Evolutionary conservation across 2,888 invertebrate genomes (phyloP), one percentile per base, ranked within the genome.

Genomic region (Carabus problematicus): DNA sequence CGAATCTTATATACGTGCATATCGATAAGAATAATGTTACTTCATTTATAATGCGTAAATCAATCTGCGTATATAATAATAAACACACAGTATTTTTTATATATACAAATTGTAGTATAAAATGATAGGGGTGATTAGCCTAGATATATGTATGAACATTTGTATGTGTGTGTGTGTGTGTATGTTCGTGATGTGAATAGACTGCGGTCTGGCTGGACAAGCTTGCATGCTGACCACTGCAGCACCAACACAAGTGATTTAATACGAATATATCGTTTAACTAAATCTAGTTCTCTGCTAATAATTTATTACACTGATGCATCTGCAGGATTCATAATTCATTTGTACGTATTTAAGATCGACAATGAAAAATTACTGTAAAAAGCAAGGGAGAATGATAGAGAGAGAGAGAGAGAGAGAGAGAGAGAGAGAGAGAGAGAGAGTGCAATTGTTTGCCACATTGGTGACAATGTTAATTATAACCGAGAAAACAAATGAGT

Each of bases 181-280:
- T 3, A 45, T 14, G 14, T 45, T 45, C 14, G 14, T 12, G 45
- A 12, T 45, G 7, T 12, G 16, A 14, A 52, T 16, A 52, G 58
- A 66, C 43, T 66, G 43, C 58, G 56, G 58, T 66, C 43, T 49
- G 39, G 47, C 60, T 42, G 43, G 54, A 60, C 52, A 18, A 41
- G 52, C 52, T 67, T 67, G 52, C 45, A 60, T 67, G 59, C 67
- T 60, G 59, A 60, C 60, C 67, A 67, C 47, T 41, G 67, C 18
- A 67, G 52, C 59, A 60, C 52, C 60, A 47, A 49, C 67, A 52
- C 52, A 52, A 67, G 67, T 67, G 67, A 67, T 67, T 67, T 67
- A 67, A 67, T 67, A 67, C 67, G 59, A 67, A 67, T 67, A 19
- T 52, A 67, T 49, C 67, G 56, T 60, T 60, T 8, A 52, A 60